These are phyloP conservation scores for Forbesichthys agassizii DNA, from an alignment of 2,113 vertebrate species.

Conservation along the genomic window DNA sequence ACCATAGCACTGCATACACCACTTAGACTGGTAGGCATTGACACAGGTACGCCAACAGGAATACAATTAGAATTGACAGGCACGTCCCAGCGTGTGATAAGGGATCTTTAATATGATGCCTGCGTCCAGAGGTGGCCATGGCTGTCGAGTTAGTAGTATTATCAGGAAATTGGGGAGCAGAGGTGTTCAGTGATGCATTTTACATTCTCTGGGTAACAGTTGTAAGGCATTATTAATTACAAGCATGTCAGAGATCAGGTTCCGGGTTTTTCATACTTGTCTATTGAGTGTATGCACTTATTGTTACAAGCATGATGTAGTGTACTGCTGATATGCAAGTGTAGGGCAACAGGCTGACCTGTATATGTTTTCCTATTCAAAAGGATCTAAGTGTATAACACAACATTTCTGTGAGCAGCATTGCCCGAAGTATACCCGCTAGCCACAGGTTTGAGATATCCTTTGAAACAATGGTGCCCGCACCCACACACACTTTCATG, in stretches of 20 bases:
- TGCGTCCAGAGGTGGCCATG: slow-evolving; percentile 34
- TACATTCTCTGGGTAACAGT: slow-evolving; percentile 18
- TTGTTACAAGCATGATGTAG: neutral
- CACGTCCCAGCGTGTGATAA: slow-evolving; percentile 41
- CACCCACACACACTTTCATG: slow-evolving; percentile 19
- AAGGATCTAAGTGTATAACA: too few relatives aligned
- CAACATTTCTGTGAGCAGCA: slow-evolving; percentile 25
- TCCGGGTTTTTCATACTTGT: neutral
- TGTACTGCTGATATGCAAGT: too few relatives aligned
- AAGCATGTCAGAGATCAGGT: neutral
- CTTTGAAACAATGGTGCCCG: slow-evolving; percentile 52
- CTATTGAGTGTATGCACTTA: neutral
- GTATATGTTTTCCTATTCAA: neutral
- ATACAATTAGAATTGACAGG: slow-evolving; percentile 42
- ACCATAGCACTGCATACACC: slow-evolving; percentile 16
- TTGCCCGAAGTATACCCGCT: slow-evolving; percentile 33
- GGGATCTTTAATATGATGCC: slow-evolving; percentile 43
- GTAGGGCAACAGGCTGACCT: too few relatives aligned
- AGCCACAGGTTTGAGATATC: slow-evolving; percentile 35
- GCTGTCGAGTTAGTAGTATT: slow-evolving; percentile 30
- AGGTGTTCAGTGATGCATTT: slow-evolving; percentile 25
- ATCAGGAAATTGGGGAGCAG: slow-evolving; percentile 19
- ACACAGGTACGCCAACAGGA: slow-evolving; percentile 24
- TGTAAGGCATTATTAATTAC: slow-evolving; percentile 13
- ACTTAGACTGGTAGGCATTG: slow-evolving; percentile 45